Evolutionary conservation across 2,888 invertebrate genomes (phyloP).

Genomic region (Eupithecia dodoneata): DNA sequence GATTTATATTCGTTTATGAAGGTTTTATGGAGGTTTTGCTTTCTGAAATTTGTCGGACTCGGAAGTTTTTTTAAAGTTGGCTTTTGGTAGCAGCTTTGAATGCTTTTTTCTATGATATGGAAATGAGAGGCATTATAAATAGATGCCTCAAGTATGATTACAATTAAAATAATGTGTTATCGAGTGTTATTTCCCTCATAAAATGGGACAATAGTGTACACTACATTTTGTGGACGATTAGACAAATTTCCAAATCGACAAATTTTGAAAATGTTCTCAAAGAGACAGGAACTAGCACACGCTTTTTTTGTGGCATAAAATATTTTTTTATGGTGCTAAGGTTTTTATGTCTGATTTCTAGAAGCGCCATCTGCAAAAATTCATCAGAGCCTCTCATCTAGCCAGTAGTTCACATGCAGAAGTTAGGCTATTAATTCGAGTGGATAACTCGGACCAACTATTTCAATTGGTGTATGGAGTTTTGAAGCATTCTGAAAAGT

Average conservation of each 20-base stretch:
- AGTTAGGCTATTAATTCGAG: constrained; percentile 19
- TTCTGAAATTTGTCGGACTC: not conserved
- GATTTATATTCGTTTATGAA: constrained; percentile 5
- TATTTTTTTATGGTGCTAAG: not conserved
- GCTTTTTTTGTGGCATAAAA: not conserved
- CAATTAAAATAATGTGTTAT: too few relatives aligned
- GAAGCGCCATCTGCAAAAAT: not conserved
- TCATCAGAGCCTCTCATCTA: not conserved
- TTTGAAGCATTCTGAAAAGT: not conserved
- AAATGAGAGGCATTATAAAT: not conserved
- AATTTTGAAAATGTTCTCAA: not conserved
- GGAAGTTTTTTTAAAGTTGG: not conserved
- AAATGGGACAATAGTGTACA: too few relatives aligned
- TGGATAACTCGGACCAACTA: constrained; percentile 2
- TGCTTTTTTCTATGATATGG: not conserved
- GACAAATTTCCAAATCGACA: not conserved
- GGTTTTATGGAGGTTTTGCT: constrained; percentile 3
- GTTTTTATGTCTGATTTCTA: not conserved
- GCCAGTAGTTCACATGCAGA: not conserved
- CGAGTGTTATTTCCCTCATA: too few relatives aligned
- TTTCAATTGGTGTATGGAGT: constrained; percentile 8
- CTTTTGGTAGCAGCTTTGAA: not conserved
- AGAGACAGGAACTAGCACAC: not conserved
- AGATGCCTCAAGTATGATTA: too few relatives aligned
- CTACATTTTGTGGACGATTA: too few relatives aligned